These are phyloP conservation scores for Phytoseiulus persimilis DNA, from an alignment of 2,888 invertebrate genomes.

Conservation along the genomic window DNA sequence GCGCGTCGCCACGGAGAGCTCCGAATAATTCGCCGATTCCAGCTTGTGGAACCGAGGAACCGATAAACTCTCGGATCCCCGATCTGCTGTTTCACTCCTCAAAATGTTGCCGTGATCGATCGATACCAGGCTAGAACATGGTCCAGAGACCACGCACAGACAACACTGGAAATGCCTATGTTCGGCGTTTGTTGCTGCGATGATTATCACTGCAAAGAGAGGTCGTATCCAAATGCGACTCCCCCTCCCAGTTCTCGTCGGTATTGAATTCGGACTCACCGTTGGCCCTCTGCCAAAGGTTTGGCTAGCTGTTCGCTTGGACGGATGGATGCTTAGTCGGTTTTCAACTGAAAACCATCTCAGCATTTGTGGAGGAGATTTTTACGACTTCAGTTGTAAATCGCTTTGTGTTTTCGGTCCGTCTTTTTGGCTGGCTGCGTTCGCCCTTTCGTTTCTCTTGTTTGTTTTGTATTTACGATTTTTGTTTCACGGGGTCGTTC, in stretches of 20 bases:
- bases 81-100: too few species aligned
- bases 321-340: not conserved
- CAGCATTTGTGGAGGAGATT: not conserved
- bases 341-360: conserved; percentile 11
- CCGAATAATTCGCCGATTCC: too few species aligned
- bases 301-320: not conserved
- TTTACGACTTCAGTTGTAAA: conserved; percentile 29
- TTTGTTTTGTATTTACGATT: conserved; percentile 35
- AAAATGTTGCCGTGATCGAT: too few species aligned
- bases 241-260: too few species aligned
- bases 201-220: too few species aligned
- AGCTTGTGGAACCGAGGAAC: too few species aligned
- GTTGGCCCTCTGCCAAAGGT: not conserved
- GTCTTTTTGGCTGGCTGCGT: not conserved
- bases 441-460: conserved; percentile 23
- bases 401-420: not conserved
- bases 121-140: too few species aligned
- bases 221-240: too few species aligned
- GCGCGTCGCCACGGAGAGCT: not conserved
- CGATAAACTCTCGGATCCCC: too few species aligned
- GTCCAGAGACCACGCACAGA: too few species aligned
- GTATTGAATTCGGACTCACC: not conserved
- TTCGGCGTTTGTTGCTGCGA: too few species aligned
- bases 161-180: too few species aligned
- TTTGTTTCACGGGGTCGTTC: conserved; percentile 9